Percentiles rank a stretch among this genome's conserved stretches.
Conservation (phyloP, 2,888 invertebrate species). For the Conomelus anceps region DNA sequence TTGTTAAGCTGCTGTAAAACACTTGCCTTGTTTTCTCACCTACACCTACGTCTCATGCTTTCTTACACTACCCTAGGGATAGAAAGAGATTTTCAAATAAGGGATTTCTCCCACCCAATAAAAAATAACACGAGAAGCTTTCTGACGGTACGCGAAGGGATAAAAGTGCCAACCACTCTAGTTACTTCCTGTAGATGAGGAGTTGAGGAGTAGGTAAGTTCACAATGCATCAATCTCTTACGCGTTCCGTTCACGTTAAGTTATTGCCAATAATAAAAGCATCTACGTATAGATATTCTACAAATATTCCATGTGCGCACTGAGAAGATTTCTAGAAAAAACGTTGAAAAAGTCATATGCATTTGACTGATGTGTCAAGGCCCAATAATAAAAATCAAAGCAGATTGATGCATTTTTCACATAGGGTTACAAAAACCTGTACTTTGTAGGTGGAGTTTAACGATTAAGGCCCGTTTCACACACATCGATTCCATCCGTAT, state of each 20-base stretch:
- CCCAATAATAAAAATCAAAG: no score
- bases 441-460: no score
- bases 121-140: background rate
- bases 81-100: background rate
- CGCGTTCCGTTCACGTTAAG: background rate
- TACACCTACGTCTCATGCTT: no score
- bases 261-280: background rate
- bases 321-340: background rate
- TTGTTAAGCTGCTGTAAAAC: no score
- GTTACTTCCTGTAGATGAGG: background rate
- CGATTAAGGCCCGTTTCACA: no score
- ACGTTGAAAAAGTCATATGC: background rate
- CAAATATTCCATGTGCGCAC: background rate
- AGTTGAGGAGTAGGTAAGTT: no score
- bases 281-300: background rate
- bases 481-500: no score
- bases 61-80: background rate
- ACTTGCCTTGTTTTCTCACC: no score
- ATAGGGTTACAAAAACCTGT: no score
- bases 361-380: background rate
- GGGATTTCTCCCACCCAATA: background rate
- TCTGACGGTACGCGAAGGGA: background rate
- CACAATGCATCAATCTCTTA: background rate
- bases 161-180: background rate
- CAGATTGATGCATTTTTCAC: no score